Evolutionary conservation across 2,888 invertebrate species (phyloP).

Genomic region (Autographa gamma): DNA sequence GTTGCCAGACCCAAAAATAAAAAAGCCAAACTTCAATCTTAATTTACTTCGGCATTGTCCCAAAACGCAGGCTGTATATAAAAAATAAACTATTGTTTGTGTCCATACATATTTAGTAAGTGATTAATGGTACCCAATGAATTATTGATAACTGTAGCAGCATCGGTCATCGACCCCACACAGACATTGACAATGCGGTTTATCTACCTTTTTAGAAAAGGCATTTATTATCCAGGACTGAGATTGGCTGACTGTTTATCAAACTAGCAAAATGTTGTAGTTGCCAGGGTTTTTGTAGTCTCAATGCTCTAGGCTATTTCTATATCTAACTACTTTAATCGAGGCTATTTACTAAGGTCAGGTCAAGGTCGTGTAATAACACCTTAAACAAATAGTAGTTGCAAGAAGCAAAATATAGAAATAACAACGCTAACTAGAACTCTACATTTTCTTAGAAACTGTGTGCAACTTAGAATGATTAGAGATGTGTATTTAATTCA

Average conservation of each 20-base stretch:
- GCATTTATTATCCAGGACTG: background rate
- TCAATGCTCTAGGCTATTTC: too few relatives aligned
- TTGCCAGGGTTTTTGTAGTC: too few relatives aligned
- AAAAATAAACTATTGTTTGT: constrained; percentile 26
- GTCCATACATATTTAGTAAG: constrained; percentile 27
- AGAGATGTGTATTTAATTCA: too few relatives aligned
- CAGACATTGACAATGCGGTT: constrained; percentile 9
- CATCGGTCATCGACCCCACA: constrained; percentile 2
- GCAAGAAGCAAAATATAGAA: too few relatives aligned
- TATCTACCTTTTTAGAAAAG: constrained; percentile 6
- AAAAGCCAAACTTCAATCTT: constrained; percentile 46
- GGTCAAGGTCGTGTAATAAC: too few relatives aligned
- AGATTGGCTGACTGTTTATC: background rate
- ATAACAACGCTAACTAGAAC: too few relatives aligned
- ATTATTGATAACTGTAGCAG: background rate
- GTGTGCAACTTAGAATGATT: too few relatives aligned
- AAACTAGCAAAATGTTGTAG: background rate
- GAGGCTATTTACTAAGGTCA: too few relatives aligned
- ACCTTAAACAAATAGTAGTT: too few relatives aligned
- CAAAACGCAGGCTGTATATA: constrained; percentile 16
- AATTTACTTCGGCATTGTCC: constrained; percentile 52
- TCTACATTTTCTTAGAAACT: too few relatives aligned
- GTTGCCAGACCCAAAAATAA: constrained; percentile 52
- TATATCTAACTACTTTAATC: too few relatives aligned
- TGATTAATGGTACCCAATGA: constrained; percentile 5